Base-by-base conservation (phyloP, 1,140 invertebrate species). In the Drosophila pseudoananassae region DNA sequence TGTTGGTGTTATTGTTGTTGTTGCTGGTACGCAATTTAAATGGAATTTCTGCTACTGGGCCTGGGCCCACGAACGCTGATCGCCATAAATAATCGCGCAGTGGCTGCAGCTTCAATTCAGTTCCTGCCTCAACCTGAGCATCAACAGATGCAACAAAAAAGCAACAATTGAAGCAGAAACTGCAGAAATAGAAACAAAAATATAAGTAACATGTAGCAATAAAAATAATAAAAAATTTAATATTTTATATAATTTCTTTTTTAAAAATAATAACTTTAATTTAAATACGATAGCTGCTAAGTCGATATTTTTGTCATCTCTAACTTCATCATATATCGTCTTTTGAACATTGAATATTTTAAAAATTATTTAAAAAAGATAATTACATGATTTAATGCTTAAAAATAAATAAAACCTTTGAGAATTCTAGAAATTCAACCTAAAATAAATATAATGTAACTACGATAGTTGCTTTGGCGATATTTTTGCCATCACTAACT, bases 11-110 rank as follows among this genome's bases (percentile, higher is more conserved):
- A 33, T 8, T 36, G 45, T 31, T 72, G 36, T 33, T 76, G 59
- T 49, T 76, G 69, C 38, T 73, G 53, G 15, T 85, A 85, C 88
- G 87, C 59, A 15, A 69, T 66, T 29, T 68, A 36, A 53, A 59
- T 69, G 77, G 43, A 60, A 61, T 65, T 50, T 57, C 14, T 72
- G 56, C 52, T 69, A 54, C 14, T 27, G 25, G 25, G 25, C 25
- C 25, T 55, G 43, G 81, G 77, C 80, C 76, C 77, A 78, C 53
- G 71, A 75, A 75, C 74, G 63, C 73, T 90, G 80, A 85, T 87
- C 81, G 80, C 83, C 83, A 87, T 87, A 87, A 87, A 87, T 87
- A 87, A 87, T 87, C 78, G 83, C 78, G 79, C 61, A 71, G 81
- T 59, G 55, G 56, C 68, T 60, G 53, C 66, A 25, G 56, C 60